These are phyloP conservation scores for Megalops atlanticus DNA, from an alignment of 2,113 vertebrate genomes.

Conservation along the genomic window DNA sequence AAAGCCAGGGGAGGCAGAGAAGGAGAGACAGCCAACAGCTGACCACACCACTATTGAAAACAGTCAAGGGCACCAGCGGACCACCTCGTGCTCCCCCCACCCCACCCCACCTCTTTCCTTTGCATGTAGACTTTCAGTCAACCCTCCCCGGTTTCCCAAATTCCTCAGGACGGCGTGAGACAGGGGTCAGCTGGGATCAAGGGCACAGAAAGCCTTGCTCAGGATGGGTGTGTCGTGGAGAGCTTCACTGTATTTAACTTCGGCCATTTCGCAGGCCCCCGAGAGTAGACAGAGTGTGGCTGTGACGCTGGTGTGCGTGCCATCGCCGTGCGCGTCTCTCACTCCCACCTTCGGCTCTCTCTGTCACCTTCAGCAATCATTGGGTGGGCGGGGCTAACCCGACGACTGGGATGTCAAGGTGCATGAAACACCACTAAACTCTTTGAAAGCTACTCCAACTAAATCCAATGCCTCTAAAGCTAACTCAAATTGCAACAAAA, in stretches of 20 bases:
- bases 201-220: constrained; percentile 45
- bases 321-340: constrained; percentile 19
- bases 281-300: constrained; percentile 29
- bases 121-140: constrained; percentile 50
- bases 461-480: background rate
- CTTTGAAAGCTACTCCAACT: background rate
- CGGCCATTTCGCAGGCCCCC: background rate
- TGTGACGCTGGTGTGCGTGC: constrained; percentile 30
- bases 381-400: no score
- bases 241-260: background rate
- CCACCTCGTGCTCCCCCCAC: constrained; percentile 43
- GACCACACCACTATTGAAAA: constrained; percentile 1
- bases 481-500: no score
- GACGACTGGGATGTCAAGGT: no score
- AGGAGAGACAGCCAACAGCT: background rate
- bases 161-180: constrained; percentile 63
- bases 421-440: background rate
- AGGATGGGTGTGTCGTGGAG: background rate
- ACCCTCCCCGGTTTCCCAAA: constrained; percentile 45
- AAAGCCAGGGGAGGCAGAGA: background rate
- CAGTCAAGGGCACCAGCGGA: constrained; percentile 29
- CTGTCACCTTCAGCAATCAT: background rate
- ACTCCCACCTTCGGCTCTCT: background rate
- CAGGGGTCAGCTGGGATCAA: constrained; percentile 57
- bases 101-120: constrained; percentile 43